Evolutionary conservation across 2,888 invertebrate genomes (phyloP).

Genomic region (Acheta domesticus): DNA sequence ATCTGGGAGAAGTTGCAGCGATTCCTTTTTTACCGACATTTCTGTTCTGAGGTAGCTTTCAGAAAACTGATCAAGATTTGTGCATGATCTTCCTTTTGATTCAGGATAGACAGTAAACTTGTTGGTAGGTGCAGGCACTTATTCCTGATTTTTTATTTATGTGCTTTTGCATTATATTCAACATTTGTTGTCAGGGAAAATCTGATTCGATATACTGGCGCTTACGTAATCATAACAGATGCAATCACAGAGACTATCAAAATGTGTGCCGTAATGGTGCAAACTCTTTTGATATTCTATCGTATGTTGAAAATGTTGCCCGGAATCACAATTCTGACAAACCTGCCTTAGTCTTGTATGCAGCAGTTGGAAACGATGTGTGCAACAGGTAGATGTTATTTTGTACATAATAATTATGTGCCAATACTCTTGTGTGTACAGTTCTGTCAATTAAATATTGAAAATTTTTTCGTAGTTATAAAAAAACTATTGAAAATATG

Average conservation of each 20-base stretch:
- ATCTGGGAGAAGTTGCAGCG: no score
- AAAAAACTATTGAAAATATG: constrained; percentile 49
- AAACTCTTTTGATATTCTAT: constrained; percentile 40
- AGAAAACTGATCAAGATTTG: no score
- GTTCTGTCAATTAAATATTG: not conserved
- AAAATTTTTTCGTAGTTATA: constrained; percentile 38
- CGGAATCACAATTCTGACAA: constrained; percentile 46
- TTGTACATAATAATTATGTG: not conserved
- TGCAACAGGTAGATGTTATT: constrained; percentile 48
- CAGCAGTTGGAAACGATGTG: constrained; percentile 53
- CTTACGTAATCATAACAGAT: constrained; percentile 48
- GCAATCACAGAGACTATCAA: constrained; percentile 53
- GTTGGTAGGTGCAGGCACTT: no score
- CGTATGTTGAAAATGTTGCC: constrained; percentile 44
- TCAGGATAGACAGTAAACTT: no score
- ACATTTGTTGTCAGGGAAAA: constrained; percentile 38
- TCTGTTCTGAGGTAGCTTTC: no score
- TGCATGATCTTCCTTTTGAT: no score
- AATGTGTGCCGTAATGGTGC: constrained; percentile 51
- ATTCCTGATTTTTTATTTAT: no score
- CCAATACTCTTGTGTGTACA: not conserved
- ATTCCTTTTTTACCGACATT: no score
- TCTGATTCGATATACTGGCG: constrained; percentile 45
- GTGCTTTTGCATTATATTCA: no score
- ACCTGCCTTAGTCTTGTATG: constrained; percentile 49